phyloP scores from a whole-genome alignment of 2,888 invertebrate species.

The Imbricaverruca yamaguchii region DNA sequence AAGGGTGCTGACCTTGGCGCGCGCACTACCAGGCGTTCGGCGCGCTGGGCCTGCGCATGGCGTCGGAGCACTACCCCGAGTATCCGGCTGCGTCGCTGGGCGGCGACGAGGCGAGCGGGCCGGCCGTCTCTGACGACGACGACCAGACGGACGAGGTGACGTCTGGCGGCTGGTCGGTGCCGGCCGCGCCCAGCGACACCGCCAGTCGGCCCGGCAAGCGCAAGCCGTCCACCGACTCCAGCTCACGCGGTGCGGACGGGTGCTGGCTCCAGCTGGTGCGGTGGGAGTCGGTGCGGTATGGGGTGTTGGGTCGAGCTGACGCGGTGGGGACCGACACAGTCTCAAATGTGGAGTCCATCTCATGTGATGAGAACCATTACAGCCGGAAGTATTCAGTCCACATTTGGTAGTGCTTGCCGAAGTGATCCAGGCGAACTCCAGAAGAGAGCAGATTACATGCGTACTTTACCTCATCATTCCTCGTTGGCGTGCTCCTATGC shows the following conservation, averaged over 20 bases:
- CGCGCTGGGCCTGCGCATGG: slow-evolving; percentile 64
- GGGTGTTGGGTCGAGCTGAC: too few species aligned
- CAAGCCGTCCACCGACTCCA: slow-evolving; percentile 1
- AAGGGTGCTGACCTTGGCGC: neutral
- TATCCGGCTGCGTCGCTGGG: slow-evolving; percentile 47
- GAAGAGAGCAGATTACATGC: too few species aligned
- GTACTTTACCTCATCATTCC: too few species aligned
- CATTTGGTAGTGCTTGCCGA: too few species aligned
- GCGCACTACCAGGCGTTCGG: slow-evolving; percentile 50
- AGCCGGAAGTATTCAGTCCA: too few species aligned
- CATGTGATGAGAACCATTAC: too few species aligned
- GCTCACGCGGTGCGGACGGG: neutral
- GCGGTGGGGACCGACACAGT: too few species aligned
- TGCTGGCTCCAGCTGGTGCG: too few species aligned
- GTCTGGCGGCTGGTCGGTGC: neutral
- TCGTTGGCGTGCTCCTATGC: too few species aligned
- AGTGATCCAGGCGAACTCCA: too few species aligned
- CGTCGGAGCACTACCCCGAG: slow-evolving; percentile 60
- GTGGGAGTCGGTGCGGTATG: too few species aligned
- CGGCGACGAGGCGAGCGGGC: neutral
- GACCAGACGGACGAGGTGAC: neutral
- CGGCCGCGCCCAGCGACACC: neutral
- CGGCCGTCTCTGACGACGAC: neutral
- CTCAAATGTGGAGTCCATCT: too few species aligned
- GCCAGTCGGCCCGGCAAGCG: neutral